phyloP scores from a whole-genome alignment of 35 echinoderm and acorn worm genomes.

The Acanthaster planci region DNA sequence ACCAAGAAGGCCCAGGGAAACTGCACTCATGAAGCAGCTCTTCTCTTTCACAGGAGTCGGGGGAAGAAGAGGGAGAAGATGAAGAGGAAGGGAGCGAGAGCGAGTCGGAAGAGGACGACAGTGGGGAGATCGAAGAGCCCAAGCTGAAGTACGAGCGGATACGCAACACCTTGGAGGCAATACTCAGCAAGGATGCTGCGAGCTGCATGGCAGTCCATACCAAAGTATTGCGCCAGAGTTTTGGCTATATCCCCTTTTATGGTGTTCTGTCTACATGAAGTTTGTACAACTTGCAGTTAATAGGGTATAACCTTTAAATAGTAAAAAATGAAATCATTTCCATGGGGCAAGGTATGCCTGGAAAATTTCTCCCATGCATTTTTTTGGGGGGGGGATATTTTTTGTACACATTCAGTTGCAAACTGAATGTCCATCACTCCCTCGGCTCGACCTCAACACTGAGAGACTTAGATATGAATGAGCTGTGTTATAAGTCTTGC shows the following conservation, averaged over 20 bases:
- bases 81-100: constrained; percentile 62
- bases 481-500: no score
- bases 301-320: no score
- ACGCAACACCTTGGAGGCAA: constrained; percentile 78
- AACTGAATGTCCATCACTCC: no score
- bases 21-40: not conserved
- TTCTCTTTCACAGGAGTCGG: not conserved
- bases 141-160: constrained; percentile 99
- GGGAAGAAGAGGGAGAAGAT: constrained; percentile 41
- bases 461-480: no score
- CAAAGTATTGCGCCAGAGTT: constrained; percentile 60
- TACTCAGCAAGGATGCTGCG: constrained; percentile 86
- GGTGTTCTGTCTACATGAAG: not conserved
- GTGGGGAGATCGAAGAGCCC: constrained; percentile 68
- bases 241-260: no score
- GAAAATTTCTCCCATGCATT: no score
- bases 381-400: no score
- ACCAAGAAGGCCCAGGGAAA: no score
- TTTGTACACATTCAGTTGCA: no score
- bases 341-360: no score
- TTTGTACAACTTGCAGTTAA: not conserved
- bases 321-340: no score
- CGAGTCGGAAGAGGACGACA: constrained; percentile 65
- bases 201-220: constrained; percentile 95
- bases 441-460: no score